These are phyloP conservation scores for Notodonta dromedarius DNA, from an alignment of 2,888 invertebrate genomes.

Conservation along the genomic window DNA sequence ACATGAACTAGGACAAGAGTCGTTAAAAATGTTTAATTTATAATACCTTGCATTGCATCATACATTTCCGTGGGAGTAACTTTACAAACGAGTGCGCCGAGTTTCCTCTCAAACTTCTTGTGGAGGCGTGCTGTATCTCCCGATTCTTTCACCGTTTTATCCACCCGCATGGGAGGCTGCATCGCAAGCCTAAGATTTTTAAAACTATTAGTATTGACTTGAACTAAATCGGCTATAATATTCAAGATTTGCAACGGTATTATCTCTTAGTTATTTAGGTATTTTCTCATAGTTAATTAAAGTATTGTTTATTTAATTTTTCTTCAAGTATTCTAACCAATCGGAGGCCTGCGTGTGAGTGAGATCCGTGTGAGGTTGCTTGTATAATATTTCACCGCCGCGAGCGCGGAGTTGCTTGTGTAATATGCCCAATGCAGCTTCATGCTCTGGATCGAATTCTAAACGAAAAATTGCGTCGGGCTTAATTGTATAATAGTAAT, in stretches of 20 bases:
- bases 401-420: conserved; percentile 50
- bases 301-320: not conserved
- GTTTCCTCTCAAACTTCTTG: conserved; percentile 70
- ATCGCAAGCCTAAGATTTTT: conserved; percentile 33
- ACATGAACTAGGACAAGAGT: too few relatives aligned
- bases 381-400: conserved; percentile 60
- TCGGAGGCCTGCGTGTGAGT: conserved; percentile 56
- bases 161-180: conserved; percentile 53
- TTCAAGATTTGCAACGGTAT: too few relatives aligned
- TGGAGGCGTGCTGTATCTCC: conserved; percentile 65
- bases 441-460: conserved; percentile 53
- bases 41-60: conserved; percentile 4
- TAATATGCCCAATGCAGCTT: conserved; percentile 50
- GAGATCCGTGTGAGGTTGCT: conserved; percentile 59
- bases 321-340: conserved; percentile 46
- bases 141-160: conserved; percentile 64
- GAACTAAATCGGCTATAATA: not conserved
- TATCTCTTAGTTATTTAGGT: too few relatives aligned
- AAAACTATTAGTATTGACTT: not conserved
- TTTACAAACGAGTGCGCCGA: conserved; percentile 51
- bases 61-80: conserved; percentile 36
- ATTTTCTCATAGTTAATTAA: too few relatives aligned
- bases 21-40: too few relatives aligned
- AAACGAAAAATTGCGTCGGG: not conserved
- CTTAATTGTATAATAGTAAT: too few relatives aligned